Conservation (phyloP, 1,140 invertebrate species). For the Periplaneta americana region DNA sequence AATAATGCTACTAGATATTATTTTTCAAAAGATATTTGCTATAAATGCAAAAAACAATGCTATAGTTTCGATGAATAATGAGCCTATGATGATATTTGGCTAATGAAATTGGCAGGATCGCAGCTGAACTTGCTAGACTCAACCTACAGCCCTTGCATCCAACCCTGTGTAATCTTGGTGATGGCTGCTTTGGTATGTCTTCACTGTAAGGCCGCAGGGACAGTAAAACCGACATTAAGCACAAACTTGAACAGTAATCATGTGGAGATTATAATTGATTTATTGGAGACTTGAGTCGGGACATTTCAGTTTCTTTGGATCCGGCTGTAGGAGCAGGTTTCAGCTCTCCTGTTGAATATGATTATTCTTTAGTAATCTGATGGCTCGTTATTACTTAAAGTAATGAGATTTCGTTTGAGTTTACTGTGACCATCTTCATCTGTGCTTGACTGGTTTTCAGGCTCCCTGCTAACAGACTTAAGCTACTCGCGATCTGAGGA, state of each 20-base stretch:
- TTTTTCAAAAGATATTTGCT: too few relatives aligned
- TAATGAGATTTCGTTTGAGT: slow-evolving; percentile 20
- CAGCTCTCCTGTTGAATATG: slow-evolving; percentile 3
- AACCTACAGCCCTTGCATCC: background rate
- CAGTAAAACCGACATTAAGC: background rate
- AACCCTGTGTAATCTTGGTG: background rate
- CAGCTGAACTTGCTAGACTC: background rate
- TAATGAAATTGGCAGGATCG: background rate
- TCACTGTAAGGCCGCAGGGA: background rate
- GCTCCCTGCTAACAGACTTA: slow-evolving; percentile 67
- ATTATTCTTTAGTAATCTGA: background rate
- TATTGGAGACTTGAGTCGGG: background rate
- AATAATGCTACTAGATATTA: too few relatives aligned
- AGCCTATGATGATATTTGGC: background rate
- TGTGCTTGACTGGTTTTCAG: slow-evolving; percentile 30
- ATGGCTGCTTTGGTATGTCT: background rate
- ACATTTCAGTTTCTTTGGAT: slow-evolving; percentile 11
- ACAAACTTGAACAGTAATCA: background rate
- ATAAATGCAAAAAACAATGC: too few relatives aligned
- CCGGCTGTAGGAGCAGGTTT: background rate
- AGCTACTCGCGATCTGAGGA: slow-evolving; percentile 85
- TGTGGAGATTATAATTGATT: background rate
- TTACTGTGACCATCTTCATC: too few relatives aligned
- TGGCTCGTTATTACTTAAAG: background rate
- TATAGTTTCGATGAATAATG: slow-evolving; percentile 11